phyloP scores from a whole-genome alignment of 2,113 vertebrate species.

The Alces alces region DNA sequence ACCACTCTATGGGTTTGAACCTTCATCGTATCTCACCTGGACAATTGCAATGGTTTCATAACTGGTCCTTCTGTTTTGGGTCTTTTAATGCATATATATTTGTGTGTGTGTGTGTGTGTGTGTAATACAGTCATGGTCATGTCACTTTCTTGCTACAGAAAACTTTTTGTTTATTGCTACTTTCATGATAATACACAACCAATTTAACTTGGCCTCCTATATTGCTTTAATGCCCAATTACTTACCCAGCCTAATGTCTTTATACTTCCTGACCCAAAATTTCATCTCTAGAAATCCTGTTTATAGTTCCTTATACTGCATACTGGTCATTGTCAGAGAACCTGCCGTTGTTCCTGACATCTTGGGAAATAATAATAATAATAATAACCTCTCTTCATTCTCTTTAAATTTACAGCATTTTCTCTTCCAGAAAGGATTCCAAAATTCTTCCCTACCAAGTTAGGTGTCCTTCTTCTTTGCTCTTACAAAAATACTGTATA shows the following conservation, averaged over 20 bases:
- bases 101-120: background rate
- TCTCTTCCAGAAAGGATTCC: background rate
- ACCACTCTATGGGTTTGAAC: background rate
- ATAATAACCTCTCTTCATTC: background rate
- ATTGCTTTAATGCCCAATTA: background rate
- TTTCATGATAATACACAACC: background rate
- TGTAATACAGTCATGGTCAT: background rate
- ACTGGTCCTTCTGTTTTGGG: background rate
- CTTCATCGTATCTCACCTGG: background rate
- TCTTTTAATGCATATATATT: background rate
- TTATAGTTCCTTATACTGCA: background rate
- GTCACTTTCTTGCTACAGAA: background rate
- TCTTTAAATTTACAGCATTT: background rate
- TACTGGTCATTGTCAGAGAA: background rate
- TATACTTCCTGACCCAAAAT: background rate
- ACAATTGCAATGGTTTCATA: background rate
- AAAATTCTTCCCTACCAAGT: background rate
- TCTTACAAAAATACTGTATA: background rate
- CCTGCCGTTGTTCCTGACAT: background rate
- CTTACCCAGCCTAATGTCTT: background rate
- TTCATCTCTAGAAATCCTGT: background rate
- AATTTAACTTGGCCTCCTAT: background rate
- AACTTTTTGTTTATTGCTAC: background rate
- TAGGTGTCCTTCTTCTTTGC: background rate
- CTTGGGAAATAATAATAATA: background rate